Conservation (phyloP, 2,113 vertebrate genomes). For the Peromyscus leucopus region DNA sequence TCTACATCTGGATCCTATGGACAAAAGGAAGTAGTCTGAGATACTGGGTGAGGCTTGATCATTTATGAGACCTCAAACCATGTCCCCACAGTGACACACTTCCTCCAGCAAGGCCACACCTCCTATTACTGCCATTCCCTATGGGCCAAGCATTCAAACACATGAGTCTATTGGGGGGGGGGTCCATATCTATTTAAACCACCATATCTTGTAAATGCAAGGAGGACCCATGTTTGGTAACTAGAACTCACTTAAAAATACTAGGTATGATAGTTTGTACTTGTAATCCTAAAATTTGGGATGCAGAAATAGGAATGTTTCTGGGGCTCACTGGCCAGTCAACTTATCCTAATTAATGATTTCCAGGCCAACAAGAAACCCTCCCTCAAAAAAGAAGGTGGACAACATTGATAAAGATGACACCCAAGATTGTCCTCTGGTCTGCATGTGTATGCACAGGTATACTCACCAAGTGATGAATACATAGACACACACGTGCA, state of each 20-base stretch:
- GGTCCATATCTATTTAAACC: not conserved
- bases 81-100: not conserved
- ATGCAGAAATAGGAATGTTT: too few relatives aligned
- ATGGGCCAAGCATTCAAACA: not conserved
- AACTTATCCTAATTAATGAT: not conserved
- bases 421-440: not conserved
- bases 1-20: too few relatives aligned
- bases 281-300: not conserved
- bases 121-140: not conserved
- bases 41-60: too few relatives aligned
- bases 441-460: not conserved
- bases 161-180: not conserved
- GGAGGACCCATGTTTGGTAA: not conserved
- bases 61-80: too few relatives aligned
- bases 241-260: not conserved
- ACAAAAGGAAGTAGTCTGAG: too few relatives aligned
- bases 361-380: not conserved
- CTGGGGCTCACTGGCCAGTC: too few relatives aligned
- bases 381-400: not conserved
- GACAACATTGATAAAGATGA: not conserved
- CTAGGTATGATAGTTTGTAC: not conserved
- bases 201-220: not conserved
- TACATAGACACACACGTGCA: not conserved
- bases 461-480: not conserved
- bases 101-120: not conserved